Percentiles rank a stretch among this genome's conserved stretches.
Evolutionary conservation across 2,888 invertebrate genomes (phyloP).

Genomic region (Mystacides longicornis): DNA sequence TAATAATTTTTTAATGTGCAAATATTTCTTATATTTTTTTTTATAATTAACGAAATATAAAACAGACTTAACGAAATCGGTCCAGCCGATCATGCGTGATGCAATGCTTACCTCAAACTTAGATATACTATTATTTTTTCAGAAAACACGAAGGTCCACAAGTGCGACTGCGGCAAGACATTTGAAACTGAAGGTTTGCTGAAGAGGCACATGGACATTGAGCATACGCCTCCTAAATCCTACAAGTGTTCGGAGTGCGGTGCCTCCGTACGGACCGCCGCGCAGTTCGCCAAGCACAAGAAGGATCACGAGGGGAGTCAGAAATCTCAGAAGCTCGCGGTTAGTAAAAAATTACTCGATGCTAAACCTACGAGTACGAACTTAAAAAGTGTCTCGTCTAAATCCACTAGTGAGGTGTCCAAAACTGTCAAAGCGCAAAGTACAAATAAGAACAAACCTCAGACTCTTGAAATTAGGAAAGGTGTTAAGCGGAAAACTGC

Average conservation of each 20-base stretch:
- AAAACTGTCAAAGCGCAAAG: not conserved
- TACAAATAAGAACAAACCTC: constrained; percentile 2
- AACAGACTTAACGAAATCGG: too few species aligned
- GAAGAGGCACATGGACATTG: constrained; percentile 41
- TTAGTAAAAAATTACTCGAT: not conserved
- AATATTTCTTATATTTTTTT: too few species aligned
- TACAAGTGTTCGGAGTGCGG: constrained; percentile 21
- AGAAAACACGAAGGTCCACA: constrained; percentile 13
- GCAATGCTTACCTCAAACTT: too few species aligned
- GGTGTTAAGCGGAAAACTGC: constrained; percentile 27
- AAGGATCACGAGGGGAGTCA: constrained; percentile 11
- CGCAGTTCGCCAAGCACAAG: constrained; percentile 21
- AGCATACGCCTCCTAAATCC: constrained; percentile 41
- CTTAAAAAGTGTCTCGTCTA: not conserved
- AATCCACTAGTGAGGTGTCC: not conserved
- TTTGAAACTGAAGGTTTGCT: constrained; percentile 43
- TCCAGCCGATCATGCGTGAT: too few species aligned
- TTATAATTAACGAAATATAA: too few species aligned
- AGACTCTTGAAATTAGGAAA: constrained; percentile 8
- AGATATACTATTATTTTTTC: constrained; percentile 6
- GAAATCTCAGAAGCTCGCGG: not conserved
- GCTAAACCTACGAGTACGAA: not conserved
- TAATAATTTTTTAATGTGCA: too few species aligned
- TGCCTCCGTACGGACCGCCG: constrained; percentile 19
- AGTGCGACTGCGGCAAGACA: constrained; percentile 44